phyloP scores from a whole-genome alignment of 2,797 vertebrate species.

The Tauraco hartlaubi region DNA sequence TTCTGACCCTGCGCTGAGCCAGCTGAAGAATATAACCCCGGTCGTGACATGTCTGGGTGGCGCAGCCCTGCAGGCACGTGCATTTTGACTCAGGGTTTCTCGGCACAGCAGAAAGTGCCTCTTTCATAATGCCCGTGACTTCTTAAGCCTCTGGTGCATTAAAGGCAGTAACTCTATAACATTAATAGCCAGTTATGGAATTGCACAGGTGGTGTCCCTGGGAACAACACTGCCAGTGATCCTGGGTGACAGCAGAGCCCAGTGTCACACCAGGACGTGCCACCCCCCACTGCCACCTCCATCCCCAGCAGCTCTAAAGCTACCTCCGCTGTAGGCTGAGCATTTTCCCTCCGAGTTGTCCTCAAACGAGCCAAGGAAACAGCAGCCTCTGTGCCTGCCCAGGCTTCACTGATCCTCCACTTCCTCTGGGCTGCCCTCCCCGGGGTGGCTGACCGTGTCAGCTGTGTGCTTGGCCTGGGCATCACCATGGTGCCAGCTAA shows the following conservation, averaged over 20 bases:
- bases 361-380: not conserved
- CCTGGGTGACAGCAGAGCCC: not conserved
- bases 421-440: not conserved
- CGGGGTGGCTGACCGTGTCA: fast-evolving
- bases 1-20: fast-evolving
- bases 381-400: not conserved
- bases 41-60: not conserved
- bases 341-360: not conserved
- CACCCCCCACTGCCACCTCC: not conserved
- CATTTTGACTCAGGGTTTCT: not conserved
- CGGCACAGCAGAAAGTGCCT: not conserved
- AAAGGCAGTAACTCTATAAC: not conserved
- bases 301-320: not conserved
- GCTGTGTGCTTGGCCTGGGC: fast-evolving
- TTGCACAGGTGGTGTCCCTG: fast-evolving
- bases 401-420: not conserved
- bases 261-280: not conserved
- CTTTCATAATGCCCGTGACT: not conserved
- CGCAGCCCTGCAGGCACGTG: not conserved
- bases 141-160: not conserved
- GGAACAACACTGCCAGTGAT: not conserved
- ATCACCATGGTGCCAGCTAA: fast-evolving
- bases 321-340: not conserved
- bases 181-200: not conserved
- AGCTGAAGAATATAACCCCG: fast-evolving